Base-by-base conservation (phyloP, 2,888 invertebrate genomes). In the Sericinus montela region DNA sequence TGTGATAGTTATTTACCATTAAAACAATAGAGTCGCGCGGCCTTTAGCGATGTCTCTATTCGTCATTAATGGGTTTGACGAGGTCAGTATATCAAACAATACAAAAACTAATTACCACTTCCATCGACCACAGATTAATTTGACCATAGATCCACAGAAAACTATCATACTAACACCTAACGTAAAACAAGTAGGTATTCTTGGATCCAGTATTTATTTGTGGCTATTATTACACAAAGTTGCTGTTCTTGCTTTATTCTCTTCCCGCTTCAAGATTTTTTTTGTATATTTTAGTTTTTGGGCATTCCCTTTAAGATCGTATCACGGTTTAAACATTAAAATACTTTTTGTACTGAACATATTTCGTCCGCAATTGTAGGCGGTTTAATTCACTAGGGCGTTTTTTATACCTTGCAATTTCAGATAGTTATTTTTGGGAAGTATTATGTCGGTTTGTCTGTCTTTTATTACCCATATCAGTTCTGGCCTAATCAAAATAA, bases 81-180 rank as follows among this genome's bases (percentile, higher is more conserved):
- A 79, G 75, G 78, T 74, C 71, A 66, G 63, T 55, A 54, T 63
- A 69, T 75, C 74, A 76, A 74, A 75, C 72, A 64, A 66, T 63
- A 65, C 11, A 3, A 45, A 67, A 56, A 58, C 63, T 71, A 77
- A 79, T 77, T 72, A 73, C 60, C 65, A 65, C 67, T 57, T 63
- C 60, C 58, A 59, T 60, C 61, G 60, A 54, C 65, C 9, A 29
- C 23, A 42, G 15, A 14, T 42, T 42, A 30, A 36, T 53, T 47
- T 38, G 19, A 36, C 35, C 46, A 53, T 23, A 48, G 6, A 48
- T 16, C 5, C 19, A 5, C 19, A 19, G 19, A 19, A 2, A 19
- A 19, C 19, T 19, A 19, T 19, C 19, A 5, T 3, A 19, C 19
- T 19, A 5, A 19, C 2, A 19, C 5, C 5, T 19, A 3, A 19